These are phyloP conservation scores for Augochlora pura DNA, from an alignment of 1,140 invertebrate genomes.

Conservation along the genomic window DNA sequence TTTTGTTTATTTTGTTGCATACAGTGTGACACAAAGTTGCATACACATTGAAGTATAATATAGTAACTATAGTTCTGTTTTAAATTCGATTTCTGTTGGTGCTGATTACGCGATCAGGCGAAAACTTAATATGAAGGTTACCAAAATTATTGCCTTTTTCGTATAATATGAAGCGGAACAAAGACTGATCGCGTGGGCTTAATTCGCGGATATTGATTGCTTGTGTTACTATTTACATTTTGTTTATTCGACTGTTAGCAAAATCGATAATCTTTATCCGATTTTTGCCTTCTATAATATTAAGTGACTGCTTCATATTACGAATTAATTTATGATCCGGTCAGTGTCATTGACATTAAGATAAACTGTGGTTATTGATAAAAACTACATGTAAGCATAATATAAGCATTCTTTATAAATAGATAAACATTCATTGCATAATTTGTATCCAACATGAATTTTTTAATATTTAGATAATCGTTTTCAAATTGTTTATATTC, in stretches of 20 bases:
- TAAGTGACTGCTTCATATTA: not conserved
- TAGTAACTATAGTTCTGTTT: not conserved
- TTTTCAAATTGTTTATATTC: not conserved
- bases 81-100: not conserved
- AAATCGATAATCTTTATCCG: not conserved
- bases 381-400: constrained; percentile 19
- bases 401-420: not conserved
- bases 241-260: not conserved
- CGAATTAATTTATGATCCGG: constrained; percentile 25
- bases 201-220: not conserved
- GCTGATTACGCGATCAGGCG: not conserved
- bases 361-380: constrained; percentile 1
- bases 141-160: not conserved
- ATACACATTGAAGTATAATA: not conserved
- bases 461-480: not conserved
- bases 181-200: not conserved
- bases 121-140: not conserved
- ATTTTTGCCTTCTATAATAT: not conserved
- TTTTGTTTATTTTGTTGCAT: not conserved
- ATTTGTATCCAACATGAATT: not conserved
- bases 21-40: not conserved
- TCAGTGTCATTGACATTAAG: constrained; percentile 1
- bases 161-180: not conserved
- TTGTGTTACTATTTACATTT: not conserved
- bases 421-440: not conserved